Base-by-base conservation (phyloP, 2,113 vertebrate genomes). In the Cheirogaleus medius region DNA sequence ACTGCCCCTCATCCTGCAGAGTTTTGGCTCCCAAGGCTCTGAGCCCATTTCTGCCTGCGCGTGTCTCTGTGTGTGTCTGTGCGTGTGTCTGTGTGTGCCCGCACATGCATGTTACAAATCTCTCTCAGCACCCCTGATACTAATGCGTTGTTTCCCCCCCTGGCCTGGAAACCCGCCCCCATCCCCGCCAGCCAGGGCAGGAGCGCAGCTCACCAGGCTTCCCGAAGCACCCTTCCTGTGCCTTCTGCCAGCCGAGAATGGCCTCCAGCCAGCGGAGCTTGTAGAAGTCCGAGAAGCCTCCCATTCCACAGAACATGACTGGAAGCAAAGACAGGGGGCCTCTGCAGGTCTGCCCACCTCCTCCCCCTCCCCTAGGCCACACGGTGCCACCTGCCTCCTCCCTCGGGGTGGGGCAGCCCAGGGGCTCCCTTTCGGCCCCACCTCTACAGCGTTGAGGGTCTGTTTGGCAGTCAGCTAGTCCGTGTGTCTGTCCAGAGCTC, bases 251-350 rank as follows among this genome's bases (percentile, higher is more conserved):
- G 32, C 92, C 39, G 84, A 99, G 97, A 86, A 99, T 99, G 89
- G 98, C 97, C 95, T 98, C 98, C 96, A 99, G 98, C 99, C 99
- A 99, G 0, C 82, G 98, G 6, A 97, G 89, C 97, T 99, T 99
- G 98, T 99, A 99, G 98, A 99, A 99, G 96, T 99, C 99, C 0
- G 98, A 99, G 98, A 99, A 99, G 81, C 99, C 99, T 1, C 97
- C 93, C 95, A 99, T 58, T 52, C 99, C 99, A 76, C 99, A 99
- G 54, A 99, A 97, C 87, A 99, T 98, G 94, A 99, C 99, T 99
- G 97, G 29, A 63, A 80, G 94, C 97, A 78, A 23, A 87, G 81
- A 83, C 90, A 42, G 60, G 54, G 11, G 20, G 7, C 9, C n/a
- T 80, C 71, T 95, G 37, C 6, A 58, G 42, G 37, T 52, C 80